A percentile compares a stretch with the other conserved stretches of the same genome.
Conservation (phyloP, 2,113 vertebrate species). For the Pyrgilauda ruficollis region DNA sequence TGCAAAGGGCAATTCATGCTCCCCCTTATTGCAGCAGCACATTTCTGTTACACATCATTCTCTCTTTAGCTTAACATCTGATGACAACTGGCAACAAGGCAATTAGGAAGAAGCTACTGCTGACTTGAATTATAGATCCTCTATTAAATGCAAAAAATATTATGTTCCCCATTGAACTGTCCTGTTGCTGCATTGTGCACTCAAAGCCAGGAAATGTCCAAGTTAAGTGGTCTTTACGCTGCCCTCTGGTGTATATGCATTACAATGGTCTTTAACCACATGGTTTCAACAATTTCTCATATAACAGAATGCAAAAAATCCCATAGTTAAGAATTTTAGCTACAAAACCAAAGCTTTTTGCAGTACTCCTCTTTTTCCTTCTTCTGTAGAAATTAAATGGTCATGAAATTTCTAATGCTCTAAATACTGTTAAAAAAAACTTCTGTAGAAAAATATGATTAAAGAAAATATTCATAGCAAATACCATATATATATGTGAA, state of each 20-base stretch:
- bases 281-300: not conserved
- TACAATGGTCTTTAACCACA: not conserved
- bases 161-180: not conserved
- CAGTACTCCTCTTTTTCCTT: not conserved
- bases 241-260: not conserved
- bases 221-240: not conserved
- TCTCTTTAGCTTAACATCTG: slow-evolving; percentile 36
- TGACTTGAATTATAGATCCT: slow-evolving; percentile 37
- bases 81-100: slow-evolving; percentile 46
- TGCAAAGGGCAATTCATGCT: not conserved
- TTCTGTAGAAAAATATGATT: not conserved
- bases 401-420: not conserved
- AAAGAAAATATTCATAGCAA: not conserved
- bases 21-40: not conserved
- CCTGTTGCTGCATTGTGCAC: not conserved
- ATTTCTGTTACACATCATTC: slow-evolving; percentile 3
- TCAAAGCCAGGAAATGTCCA: not conserved
- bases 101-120: slow-evolving; percentile 11
- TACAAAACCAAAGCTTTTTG: not conserved
- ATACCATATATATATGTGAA: not conserved
- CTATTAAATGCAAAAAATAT: not conserved
- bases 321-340: not conserved
- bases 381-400: not conserved
- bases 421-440: not conserved
- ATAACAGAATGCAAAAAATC: not conserved